Conservation (phyloP, 2,113 vertebrate genomes). For the Tiliqua scincoides region DNA sequence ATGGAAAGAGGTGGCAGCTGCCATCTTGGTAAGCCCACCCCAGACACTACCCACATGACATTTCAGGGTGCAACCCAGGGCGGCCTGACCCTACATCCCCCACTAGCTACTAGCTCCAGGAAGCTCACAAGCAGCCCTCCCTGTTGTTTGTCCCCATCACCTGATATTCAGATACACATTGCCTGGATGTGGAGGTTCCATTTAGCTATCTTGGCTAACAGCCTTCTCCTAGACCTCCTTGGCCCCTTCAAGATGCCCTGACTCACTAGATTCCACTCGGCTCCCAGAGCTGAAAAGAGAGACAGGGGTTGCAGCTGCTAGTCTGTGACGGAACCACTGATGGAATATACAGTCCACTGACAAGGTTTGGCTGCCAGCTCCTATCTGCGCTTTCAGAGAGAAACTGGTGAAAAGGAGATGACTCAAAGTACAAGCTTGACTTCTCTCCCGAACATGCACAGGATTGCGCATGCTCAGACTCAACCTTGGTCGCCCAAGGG, state of each 20-base stretch:
- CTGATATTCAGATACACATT: not conserved
- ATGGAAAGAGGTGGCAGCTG: no score
- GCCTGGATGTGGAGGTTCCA: not conserved
- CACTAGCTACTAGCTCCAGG: no score
- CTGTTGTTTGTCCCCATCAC: not conserved
- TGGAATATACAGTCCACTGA: not conserved
- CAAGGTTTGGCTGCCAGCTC: not conserved
- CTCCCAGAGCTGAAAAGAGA: not conserved
- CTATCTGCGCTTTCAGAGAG: not conserved
- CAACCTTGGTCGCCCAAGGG: not conserved
- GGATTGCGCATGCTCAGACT: not conserved
- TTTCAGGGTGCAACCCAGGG: no score
- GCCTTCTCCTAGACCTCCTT: no score
- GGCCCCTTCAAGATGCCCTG: not conserved
- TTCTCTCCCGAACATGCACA: not conserved
- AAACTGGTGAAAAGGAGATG: not conserved
- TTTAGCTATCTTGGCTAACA: not conserved
- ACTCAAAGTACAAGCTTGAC: not conserved
- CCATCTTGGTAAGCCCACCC: no score
- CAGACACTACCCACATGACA: no score
- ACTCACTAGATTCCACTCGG: not conserved
- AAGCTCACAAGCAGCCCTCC: not conserved
- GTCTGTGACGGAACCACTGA: not conserved
- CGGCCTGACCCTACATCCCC: no score
- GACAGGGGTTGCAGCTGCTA: not conserved